Evolutionary conservation across 2,113 vertebrate species (phyloP).

Genomic region (Misgurnus anguillicaudatus): DNA sequence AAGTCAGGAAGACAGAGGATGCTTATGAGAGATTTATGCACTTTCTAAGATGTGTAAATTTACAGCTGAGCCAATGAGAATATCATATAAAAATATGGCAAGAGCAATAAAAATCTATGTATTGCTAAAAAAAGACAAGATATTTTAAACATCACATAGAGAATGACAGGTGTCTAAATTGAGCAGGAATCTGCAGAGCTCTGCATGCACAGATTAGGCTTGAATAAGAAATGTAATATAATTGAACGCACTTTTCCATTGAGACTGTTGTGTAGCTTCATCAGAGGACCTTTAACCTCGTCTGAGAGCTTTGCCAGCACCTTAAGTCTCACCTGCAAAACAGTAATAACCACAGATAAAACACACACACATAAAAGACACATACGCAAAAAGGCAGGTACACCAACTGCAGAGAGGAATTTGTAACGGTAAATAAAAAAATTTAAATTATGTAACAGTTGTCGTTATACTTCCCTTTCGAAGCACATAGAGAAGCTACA

Average conservation of each 20-base stretch:
- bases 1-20: not conserved
- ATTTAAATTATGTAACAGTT: too few relatives aligned
- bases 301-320: constrained; percentile 88
- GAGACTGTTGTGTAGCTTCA: constrained; percentile 87
- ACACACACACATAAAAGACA: not conserved
- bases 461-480: too few relatives aligned
- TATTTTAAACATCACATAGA: not conserved
- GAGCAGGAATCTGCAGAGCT: too few relatives aligned
- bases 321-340: constrained; percentile 75
- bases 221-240: not conserved
- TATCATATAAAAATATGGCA: not conserved
- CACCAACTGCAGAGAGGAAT: too few relatives aligned
- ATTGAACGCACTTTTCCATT: constrained; percentile 86
- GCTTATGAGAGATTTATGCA: not conserved
- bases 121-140: not conserved
- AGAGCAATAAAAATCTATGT: not conserved
- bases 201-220: not conserved
- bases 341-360: not conserved
- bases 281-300: constrained; percentile 83
- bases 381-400: not conserved
- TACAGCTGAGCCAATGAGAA: too few relatives aligned
- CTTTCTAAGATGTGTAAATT: not conserved
- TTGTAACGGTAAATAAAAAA: too few relatives aligned
- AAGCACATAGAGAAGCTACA: too few relatives aligned
- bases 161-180: not conserved